These are phyloP conservation scores for Synanthedon myopaeformis DNA, from an alignment of 2,888 invertebrate species.

Conservation along the genomic window DNA sequence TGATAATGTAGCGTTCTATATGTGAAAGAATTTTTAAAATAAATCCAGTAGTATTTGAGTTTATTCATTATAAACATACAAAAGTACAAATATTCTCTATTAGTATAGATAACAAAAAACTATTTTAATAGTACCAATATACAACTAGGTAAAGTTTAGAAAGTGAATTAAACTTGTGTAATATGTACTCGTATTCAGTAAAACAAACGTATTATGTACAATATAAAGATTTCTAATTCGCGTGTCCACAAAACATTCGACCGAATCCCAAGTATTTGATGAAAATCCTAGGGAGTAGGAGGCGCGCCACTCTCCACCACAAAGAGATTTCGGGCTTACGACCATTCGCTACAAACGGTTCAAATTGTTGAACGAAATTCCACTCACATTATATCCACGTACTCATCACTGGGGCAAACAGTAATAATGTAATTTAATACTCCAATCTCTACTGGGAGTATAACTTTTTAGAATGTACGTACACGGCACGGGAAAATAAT, in stretches of 20 bases:
- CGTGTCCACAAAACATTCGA: constrained; percentile 5
- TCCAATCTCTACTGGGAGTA: not conserved
- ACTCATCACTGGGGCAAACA: constrained; percentile 7
- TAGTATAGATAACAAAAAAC: too few relatives aligned
- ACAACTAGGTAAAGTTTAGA: not conserved
- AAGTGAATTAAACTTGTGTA: not conserved
- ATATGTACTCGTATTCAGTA: not conserved
- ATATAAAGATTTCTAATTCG: constrained; percentile 9
- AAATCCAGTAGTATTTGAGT: too few relatives aligned
- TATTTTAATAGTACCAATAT: too few relatives aligned
- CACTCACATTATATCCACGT: constrained; percentile 4
- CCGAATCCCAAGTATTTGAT: constrained; percentile 7
- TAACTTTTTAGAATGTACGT: not conserved
- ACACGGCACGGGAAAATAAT: not conserved
- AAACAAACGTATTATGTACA: constrained; percentile 2
- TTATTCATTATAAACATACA: too few relatives aligned
- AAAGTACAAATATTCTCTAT: too few relatives aligned
- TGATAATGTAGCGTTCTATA: too few relatives aligned
- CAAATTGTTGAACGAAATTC: constrained; percentile 10
- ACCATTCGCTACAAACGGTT: constrained; percentile 6
- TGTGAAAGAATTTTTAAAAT: too few relatives aligned
- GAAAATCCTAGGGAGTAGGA: constrained; percentile 3
- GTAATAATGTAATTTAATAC: constrained; percentile 5
- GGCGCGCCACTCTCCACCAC: constrained; percentile 5
- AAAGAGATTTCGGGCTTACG: constrained; percentile 9